A percentile compares a stretch with the other conserved stretches of the same genome.
Conservation (phyloP, 2,888 invertebrate species). For the Spisula solida region DNA sequence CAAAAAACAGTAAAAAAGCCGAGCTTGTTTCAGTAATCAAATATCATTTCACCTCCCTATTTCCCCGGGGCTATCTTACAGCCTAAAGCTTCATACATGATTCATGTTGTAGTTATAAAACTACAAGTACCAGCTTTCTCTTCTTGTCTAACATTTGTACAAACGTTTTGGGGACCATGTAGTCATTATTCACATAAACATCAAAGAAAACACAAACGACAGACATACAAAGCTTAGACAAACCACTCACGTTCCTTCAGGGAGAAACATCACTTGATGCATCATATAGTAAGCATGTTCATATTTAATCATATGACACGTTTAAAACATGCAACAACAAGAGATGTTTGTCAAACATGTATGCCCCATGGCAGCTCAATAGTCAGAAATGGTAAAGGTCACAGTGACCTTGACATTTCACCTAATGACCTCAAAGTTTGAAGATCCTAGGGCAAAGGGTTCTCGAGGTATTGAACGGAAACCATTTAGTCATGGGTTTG, state of each 20-base stretch:
- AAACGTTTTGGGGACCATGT: constrained; percentile 6
- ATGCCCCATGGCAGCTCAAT: too few relatives aligned
- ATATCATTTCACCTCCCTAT: constrained; percentile 9
- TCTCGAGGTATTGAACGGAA: too few relatives aligned
- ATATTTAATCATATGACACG: constrained; percentile 1
- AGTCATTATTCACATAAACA: constrained; percentile 8
- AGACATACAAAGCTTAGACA: neutral
- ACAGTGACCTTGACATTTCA: too few relatives aligned
- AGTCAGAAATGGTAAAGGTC: too few relatives aligned
- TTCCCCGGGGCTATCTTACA: neutral
- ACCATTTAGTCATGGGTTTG: neutral
- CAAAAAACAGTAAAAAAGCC: neutral
- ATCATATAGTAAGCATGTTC: neutral
- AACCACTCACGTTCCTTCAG: neutral
- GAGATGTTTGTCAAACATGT: too few relatives aligned
- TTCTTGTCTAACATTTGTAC: constrained; percentile 5
- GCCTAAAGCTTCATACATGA: constrained; percentile 2
- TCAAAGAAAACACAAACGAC: neutral
- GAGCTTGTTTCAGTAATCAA: constrained; percentile 6
- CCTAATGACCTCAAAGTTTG: too few relatives aligned
- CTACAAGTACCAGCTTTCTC: neutral
- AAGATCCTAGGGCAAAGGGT: too few relatives aligned
- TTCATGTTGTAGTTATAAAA: neutral
- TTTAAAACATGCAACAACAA: neutral
- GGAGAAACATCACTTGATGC: neutral